Evolutionary conservation across 2,888 invertebrate genomes (phyloP), one percentile per base, ranked within the genome.

Genomic region (Eilema caniola): DNA sequence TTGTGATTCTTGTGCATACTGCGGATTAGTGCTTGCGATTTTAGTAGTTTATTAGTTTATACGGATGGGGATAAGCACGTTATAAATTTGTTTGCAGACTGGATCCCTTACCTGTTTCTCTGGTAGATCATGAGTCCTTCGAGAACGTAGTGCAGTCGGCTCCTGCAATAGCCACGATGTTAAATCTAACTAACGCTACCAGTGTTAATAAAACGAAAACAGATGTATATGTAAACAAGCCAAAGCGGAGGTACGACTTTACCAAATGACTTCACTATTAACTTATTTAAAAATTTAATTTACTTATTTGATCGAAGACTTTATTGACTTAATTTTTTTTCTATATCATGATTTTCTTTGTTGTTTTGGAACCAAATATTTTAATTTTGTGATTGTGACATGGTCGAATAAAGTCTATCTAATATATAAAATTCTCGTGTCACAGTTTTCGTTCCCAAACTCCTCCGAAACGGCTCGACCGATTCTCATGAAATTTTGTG

Each of bases 61-160:
- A 56, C 11, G 56, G 23, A 56, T 56, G 56, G 14, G 1, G 59
- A 59, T 12, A 2, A 25, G 5, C n/a, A 16, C 3, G 0, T 11
- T 25, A 33, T 65, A 56, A 28, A 25, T 24, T 62, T 31, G 23
- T 70, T 62, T 56, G 61, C 62, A 78, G 82, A 20, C 47, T 70
- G 31, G 70, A 70, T 24, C 67, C 79, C 28, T 67, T 83, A 31
- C 80, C 83, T 33, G 88, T 88, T 12, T 83, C 88, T 8, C 77
- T 92, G 76, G 91, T 94, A 8, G 88, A 90, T 68, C 95, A 90
- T 60, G 91, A 93, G 69, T 94, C 95, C 0, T 95, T 93, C 91
- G 94, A 94, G 65, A 95, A 95, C 68, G 84, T 95, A 24, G 93
- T 95, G 3, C 90, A 91, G 77, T 89, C 88, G 2, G 95, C 95